Conservation (phyloP, 2,797 vertebrate species). For the Peromyscus nudipes region DNA sequence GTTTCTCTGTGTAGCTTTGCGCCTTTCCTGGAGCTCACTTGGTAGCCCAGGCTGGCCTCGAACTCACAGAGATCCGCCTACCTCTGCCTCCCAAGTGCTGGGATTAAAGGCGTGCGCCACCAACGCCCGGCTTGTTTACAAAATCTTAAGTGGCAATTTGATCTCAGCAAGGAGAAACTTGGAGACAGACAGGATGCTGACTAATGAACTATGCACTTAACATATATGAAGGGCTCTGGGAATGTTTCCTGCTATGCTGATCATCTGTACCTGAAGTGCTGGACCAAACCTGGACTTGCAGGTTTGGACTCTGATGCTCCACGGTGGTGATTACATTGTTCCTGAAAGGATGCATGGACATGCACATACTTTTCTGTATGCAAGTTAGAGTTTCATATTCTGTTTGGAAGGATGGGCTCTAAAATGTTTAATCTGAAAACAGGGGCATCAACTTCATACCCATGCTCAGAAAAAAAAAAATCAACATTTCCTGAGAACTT, state of each 20-base stretch:
- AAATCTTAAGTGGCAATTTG: neutral
- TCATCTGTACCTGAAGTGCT: neutral
- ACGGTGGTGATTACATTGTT: too few species aligned
- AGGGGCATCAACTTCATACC: neutral
- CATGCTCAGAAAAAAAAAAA: neutral
- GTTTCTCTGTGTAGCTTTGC: too few species aligned
- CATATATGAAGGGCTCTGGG: too few species aligned
- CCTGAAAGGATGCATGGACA: neutral
- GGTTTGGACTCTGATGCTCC: neutral
- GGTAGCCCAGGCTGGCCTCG: too few species aligned
- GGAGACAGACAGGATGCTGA: neutral
- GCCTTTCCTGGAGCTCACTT: too few species aligned
- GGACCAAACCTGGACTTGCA: too few species aligned
- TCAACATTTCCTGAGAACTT: conserved; percentile 1
- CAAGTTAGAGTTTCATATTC: conserved; percentile 9
- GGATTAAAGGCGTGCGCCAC: too few species aligned
- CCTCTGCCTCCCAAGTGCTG: too few species aligned
- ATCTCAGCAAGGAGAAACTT: conserved; percentile 1
- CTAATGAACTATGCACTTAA: neutral
- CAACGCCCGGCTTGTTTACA: too few species aligned
- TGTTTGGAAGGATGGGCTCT: neutral
- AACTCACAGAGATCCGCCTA: too few species aligned
- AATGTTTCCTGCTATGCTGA: neutral
- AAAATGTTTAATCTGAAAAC: conserved; percentile 33
- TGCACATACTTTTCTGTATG: neutral